phyloP scores from a whole-genome alignment of 2,888 invertebrate genomes.

The Quadroppia sp. region DNA sequence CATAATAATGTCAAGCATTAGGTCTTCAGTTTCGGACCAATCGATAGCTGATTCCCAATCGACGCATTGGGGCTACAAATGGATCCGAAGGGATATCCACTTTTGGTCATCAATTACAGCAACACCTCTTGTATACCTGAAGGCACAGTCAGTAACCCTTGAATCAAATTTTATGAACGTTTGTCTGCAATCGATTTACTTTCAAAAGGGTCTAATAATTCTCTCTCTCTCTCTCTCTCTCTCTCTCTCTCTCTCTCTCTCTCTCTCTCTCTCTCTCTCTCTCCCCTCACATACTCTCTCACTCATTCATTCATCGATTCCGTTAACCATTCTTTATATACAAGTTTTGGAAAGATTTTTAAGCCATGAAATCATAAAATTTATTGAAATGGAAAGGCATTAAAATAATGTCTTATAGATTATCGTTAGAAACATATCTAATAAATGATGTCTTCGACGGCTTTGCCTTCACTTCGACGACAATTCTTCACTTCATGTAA shows the following conservation, averaged over 20 bases:
- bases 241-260: no score
- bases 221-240: no score
- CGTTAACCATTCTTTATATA: neutral
- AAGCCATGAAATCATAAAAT: conserved; percentile 13
- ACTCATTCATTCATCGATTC: neutral
- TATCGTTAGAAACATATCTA: conserved; percentile 13
- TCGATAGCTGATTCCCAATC: neutral
- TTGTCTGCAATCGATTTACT: neutral
- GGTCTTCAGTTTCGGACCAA: neutral
- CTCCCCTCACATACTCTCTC: no score
- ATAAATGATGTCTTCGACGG: neutral
- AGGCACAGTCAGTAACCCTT: neutral
- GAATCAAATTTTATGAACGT: conserved; percentile 3
- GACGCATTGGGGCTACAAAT: conserved; percentile 11
- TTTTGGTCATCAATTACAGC: conserved; percentile 10
- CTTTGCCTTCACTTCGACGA: no score
- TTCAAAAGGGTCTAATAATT: no score
- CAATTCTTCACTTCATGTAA: no score
- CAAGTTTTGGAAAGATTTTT: neutral
- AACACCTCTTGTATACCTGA: neutral
- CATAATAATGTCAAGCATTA: neutral
- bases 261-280: no score
- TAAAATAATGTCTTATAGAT: conserved; percentile 16
- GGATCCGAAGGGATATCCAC: conserved; percentile 5
- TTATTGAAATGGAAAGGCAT: conserved; percentile 11